Conservation (phyloP, 2,797 vertebrate species). For the Australoheros facetus region DNA sequence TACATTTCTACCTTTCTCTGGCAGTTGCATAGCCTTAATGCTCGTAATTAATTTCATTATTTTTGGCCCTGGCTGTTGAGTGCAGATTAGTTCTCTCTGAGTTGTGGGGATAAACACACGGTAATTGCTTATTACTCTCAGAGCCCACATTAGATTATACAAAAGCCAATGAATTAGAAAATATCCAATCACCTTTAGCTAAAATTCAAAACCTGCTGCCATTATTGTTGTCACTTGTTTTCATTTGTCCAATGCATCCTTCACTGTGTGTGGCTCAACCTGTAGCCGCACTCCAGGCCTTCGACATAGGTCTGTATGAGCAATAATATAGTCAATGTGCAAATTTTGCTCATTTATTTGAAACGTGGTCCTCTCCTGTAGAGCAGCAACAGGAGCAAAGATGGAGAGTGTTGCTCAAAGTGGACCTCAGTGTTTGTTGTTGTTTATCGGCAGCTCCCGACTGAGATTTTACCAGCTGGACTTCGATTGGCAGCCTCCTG, state of each 20-base stretch:
- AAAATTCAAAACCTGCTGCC: conserved; percentile 34
- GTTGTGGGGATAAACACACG: conserved; percentile 71
- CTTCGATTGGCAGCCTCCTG: neutral
- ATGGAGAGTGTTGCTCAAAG: conserved; percentile 4
- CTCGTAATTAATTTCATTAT: conserved; percentile 81
- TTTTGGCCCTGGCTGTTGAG: conserved; percentile 73
- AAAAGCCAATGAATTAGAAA: conserved; percentile 71
- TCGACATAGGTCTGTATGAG: neutral
- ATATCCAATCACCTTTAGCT: conserved; percentile 72
- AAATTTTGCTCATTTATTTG: neutral
- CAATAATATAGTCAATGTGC: neutral
- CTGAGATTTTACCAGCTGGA: conserved; percentile 4
- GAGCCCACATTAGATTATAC: conserved; percentile 70
- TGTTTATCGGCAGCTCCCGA: conserved; percentile 4
- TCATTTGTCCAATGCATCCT: conserved; percentile 1
- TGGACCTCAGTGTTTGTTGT: neutral
- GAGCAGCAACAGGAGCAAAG: neutral
- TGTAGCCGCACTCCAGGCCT: neutral
- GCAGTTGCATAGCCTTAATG: conserved; percentile 72
- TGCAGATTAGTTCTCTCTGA: conserved; percentile 73
- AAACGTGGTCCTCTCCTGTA: neutral
- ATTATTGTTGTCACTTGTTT: conserved; percentile 20
- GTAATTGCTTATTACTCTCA: conserved; percentile 78
- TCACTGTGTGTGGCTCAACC: neutral
- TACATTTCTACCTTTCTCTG: conserved; percentile 79